Conservation (phyloP, 1,140 invertebrate genomes). For the Scaptomyza hsui region DNA sequence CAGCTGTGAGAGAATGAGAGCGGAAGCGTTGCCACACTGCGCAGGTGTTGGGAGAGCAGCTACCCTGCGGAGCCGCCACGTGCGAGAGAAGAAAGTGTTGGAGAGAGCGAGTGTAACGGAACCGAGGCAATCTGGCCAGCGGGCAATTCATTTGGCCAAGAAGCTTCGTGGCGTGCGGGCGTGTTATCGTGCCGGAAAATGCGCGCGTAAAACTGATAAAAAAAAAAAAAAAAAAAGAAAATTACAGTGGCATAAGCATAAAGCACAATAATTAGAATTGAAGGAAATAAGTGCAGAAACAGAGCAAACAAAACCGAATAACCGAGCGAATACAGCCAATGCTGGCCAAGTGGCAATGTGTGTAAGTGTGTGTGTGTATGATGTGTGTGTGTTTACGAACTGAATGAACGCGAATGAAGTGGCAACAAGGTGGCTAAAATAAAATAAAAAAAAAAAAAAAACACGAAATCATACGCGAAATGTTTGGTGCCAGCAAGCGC, state of each 20-base stretch:
- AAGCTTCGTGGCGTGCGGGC: constrained; percentile 76
- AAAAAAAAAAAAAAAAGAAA: constrained; percentile 11
- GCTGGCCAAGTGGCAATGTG: constrained; percentile 37
- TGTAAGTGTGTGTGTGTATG: constrained; percentile 11
- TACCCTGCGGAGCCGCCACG: constrained; percentile 38
- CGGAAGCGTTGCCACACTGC: constrained; percentile 27
- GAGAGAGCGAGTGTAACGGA: constrained; percentile 13
- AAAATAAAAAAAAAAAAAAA: too few relatives aligned
- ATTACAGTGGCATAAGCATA: constrained; percentile 19
- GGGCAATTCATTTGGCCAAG: constrained; percentile 79
- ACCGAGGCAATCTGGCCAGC: constrained; percentile 60
- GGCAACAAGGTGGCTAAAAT: constrained; percentile 14
- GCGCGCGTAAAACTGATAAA: constrained; percentile 74
- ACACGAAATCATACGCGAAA: background rate
- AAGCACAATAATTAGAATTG: constrained; percentile 28
- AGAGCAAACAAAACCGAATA: constrained; percentile 41
- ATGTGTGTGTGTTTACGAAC: constrained; percentile 21
- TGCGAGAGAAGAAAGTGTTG: constrained; percentile 30
- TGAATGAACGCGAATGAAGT: constrained; percentile 19
- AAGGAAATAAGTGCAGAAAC: constrained; percentile 25
- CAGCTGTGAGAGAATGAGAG: background rate
- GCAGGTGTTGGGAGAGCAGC: constrained; percentile 35
- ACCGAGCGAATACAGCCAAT: constrained; percentile 18
- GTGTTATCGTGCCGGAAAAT: constrained; percentile 68
- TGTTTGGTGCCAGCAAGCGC: constrained; percentile 30